Evolutionary conservation across 2,797 vertebrate species (phyloP).

Genomic region (Sebastes iracundus): DNA sequence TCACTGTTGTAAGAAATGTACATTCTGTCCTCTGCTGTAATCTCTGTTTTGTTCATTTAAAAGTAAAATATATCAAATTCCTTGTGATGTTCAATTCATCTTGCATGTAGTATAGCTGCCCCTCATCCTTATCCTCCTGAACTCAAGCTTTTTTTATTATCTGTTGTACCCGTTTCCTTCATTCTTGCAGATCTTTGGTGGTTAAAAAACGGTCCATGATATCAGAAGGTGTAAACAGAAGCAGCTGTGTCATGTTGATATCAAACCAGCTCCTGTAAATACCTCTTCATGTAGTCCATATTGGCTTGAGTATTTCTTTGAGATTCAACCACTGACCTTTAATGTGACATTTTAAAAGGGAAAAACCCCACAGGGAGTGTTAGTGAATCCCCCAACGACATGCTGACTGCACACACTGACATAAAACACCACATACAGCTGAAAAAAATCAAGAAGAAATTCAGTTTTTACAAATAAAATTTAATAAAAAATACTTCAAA

Average conservation of each 20-base stretch:
- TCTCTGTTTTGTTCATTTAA: conserved; percentile 34
- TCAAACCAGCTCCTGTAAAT: not conserved
- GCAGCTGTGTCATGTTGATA: not conserved
- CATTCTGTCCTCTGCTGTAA: conserved; percentile 14
- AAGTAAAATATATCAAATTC: conserved; percentile 25
- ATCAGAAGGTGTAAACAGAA: not conserved
- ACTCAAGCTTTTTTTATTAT: not conserved
- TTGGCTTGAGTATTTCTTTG: conserved; percentile 3
- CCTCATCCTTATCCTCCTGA: not conserved
- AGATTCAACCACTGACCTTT: conserved; percentile 59
- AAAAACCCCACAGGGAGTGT: conserved; percentile 43
- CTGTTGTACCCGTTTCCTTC: not conserved
- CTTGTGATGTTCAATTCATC: not conserved
- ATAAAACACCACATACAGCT: not conserved
- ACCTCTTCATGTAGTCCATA: not conserved
- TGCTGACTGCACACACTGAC: conserved; percentile 26
- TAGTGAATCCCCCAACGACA: conserved; percentile 25
- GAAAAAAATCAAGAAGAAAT: not conserved
- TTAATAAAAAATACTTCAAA: too few species aligned
- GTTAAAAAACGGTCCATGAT: not conserved
- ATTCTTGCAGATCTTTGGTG: not conserved
- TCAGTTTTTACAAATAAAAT: too few species aligned
- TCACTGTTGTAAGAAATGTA: conserved; percentile 11
- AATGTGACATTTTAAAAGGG: conserved; percentile 62
- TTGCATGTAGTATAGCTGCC: not conserved